A percentile compares a stretch with the other conserved stretches of the same genome.
Evolutionary conservation across 2,113 vertebrate genomes (phyloP).

Genomic region (Brienomyrus brachyistius): DNA sequence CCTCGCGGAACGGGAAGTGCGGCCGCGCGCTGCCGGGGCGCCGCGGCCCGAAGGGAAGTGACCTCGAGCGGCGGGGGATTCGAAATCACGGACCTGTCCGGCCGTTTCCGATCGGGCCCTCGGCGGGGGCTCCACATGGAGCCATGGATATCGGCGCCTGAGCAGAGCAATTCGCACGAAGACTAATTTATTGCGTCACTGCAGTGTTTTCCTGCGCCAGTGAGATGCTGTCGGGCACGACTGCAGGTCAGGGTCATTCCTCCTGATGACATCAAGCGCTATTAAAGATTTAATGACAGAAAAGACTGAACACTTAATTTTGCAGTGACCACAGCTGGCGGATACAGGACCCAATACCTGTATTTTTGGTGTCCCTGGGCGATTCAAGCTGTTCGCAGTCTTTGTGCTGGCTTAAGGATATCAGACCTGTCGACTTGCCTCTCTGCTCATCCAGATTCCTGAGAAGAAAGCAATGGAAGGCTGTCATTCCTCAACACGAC

Average conservation of each 20-base stretch:
- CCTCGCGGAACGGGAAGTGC: not conserved
- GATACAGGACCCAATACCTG: not conserved
- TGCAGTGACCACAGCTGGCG: not conserved
- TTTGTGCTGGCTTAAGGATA: not conserved
- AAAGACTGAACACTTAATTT: not conserved
- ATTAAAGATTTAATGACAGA: conserved; percentile 3
- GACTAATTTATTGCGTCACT: not conserved
- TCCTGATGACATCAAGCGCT: not conserved
- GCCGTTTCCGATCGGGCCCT: not conserved
- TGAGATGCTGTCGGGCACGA: not conserved
- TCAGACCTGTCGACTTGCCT: not conserved
- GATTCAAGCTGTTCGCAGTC: not conserved
- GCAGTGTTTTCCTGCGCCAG: not conserved
- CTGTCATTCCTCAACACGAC: not conserved
- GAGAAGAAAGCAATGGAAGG: not conserved
- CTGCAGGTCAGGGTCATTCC: not conserved
- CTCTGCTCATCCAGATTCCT: conserved; percentile 10
- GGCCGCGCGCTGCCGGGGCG: not conserved
- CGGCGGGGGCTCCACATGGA: not conserved
- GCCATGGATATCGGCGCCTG: not conserved
- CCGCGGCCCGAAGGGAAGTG: not conserved
- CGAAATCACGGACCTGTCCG: not conserved
- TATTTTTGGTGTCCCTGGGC: not conserved
- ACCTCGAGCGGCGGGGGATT: not conserved
- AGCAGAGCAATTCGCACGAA: not conserved